Percentiles rank a stretch among this genome's conserved stretches.
Evolutionary conservation across 1,140 invertebrate species (phyloP).

Genomic region (Brachionus manjavacas): DNA sequence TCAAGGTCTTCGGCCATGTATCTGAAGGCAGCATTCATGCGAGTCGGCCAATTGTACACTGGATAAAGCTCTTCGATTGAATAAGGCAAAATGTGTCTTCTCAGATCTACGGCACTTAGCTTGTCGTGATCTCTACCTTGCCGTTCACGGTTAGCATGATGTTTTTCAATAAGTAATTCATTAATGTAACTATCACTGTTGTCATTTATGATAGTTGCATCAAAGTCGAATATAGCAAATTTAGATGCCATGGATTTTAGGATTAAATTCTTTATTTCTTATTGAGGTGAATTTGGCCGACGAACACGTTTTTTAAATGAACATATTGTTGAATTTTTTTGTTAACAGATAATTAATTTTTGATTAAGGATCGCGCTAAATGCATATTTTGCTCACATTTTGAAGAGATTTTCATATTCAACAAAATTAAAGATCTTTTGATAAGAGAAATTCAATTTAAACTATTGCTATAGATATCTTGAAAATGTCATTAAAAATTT

Average conservation of each 20-base stretch:
- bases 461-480: not conserved
- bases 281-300: not conserved
- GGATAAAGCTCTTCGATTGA: conserved; percentile 30
- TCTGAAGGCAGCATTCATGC: conserved; percentile 29
- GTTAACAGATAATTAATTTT: not conserved
- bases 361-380: not conserved
- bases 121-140: not conserved
- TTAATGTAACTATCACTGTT: conserved; percentile 27
- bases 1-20: not conserved
- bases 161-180: conserved; percentile 9
- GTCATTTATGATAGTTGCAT: conserved; percentile 10
- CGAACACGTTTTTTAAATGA: not conserved
- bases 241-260: not conserved
- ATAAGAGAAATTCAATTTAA: not conserved
- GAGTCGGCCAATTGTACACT: conserved; percentile 35
- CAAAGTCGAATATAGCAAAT: conserved; percentile 31
- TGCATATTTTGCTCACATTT: conserved; percentile 8
- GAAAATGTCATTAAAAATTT: not conserved
- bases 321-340: not conserved
- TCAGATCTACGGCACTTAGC: not conserved
- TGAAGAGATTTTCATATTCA: not conserved
- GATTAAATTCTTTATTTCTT: not conserved
- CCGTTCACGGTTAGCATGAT: not conserved
- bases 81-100: not conserved
- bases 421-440: not conserved